phyloP scores from a whole-genome alignment of 2,888 invertebrate genomes.

The Brachylomia viminalis region DNA sequence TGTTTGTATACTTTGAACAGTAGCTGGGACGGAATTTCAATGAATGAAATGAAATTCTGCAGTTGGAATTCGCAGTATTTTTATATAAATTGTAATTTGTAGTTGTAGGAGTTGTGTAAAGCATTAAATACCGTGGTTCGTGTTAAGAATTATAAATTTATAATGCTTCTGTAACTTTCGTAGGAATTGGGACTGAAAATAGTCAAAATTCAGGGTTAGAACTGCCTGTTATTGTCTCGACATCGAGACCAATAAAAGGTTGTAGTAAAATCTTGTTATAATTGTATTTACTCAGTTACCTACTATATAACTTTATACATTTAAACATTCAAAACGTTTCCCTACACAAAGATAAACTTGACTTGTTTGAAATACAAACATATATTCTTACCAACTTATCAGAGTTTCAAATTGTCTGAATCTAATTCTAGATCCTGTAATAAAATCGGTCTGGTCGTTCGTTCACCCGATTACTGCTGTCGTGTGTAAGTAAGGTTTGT shows the following conservation, averaged over 20 bases:
- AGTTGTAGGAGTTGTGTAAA: conserved; percentile 15
- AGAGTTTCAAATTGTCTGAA: conserved; percentile 48
- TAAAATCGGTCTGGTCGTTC: conserved; percentile 59
- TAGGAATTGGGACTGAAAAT: conserved; percentile 4
- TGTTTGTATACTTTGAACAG: conserved; percentile 51
- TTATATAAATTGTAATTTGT: conserved; percentile 46
- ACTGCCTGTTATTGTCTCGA: conserved; percentile 29
- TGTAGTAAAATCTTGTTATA: conserved; percentile 12
- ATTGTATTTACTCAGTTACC: conserved; percentile 23
- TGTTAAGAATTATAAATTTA: conserved; percentile 17
- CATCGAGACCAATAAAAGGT: conserved; percentile 15
- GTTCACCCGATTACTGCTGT: conserved; percentile 50
- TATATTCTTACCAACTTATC: conserved; percentile 36
- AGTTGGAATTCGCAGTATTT: conserved; percentile 46
- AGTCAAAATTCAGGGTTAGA: conserved; percentile 12
- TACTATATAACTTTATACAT: conserved; percentile 29
- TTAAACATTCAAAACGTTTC: conserved; percentile 35
- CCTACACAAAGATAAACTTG: conserved; percentile 11
- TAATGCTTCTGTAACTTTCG: conserved; percentile 18
- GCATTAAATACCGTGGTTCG: conserved; percentile 7
- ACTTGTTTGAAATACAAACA: conserved; percentile 40
- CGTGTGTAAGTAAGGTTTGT: conserved; percentile 34
- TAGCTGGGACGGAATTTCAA: conserved; percentile 60
- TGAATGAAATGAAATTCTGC: conserved; percentile 61
- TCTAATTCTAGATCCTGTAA: conserved; percentile 54